Evolutionary conservation across 2,797 vertebrate genomes (phyloP), one percentile per base, ranked within the genome.

Genomic region (Phrynocephalus forsythii): DNA sequence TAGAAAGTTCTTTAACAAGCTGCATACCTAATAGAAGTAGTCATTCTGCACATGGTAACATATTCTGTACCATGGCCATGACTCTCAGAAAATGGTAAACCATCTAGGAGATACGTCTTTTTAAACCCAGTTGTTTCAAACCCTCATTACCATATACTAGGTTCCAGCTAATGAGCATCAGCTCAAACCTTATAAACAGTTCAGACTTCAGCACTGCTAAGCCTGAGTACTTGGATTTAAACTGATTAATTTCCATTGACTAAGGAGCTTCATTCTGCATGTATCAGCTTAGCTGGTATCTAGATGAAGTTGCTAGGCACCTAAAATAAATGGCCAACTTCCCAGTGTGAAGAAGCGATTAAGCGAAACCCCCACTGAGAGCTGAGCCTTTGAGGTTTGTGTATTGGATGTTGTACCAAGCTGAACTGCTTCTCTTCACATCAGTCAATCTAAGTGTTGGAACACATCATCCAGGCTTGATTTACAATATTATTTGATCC

Each of bases 161-260:
- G 13, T 18, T 80, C 0, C 88, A 83, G 0, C 26, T 87, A 90
- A 0, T 63, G 3, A 38, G 50, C 66, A 84, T 56, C 72, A 52
- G 28, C 85, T 56, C 50, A 87, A 66, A 11, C 87, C n/a, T 0
- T 0, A 80, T 84, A 28, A 11, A 52, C n/a, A 20, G 7, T 30
- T 10, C 73, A 83, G 26, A 81, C 63, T 91, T 68, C 83, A 11
- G 56, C 82, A 86, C 60, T 5, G 6, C 44, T 83, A 90, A 92
- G 71, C 6, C 33, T 63, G 16, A 84, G 3, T 4, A 84, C 18
- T 71, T 84, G 66, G 52, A 79, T 52, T 11, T 52, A 44, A 60
- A 24, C 10, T 10, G 50, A 60, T 69, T 63, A 33, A 16, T 75
- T 84, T 84, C 72, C 83, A 84, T 38, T 79, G 75, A 78, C 44